phyloP scores from a whole-genome alignment of 2,113 vertebrate species.

The Bubalus kerabau region DNA sequence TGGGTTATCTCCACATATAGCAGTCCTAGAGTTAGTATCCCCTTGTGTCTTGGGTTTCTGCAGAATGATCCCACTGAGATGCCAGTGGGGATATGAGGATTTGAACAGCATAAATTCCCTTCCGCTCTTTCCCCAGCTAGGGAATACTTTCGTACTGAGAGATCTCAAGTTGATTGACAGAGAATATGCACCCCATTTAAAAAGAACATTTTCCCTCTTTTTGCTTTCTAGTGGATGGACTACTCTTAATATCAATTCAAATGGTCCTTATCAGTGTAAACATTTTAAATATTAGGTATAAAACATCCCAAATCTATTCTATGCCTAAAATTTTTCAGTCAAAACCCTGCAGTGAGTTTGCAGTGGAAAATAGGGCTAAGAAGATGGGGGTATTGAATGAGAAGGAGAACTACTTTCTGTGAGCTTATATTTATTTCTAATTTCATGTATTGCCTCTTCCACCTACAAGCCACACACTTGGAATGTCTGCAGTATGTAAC shows the following conservation, averaged over 20 bases:
- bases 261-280: not conserved
- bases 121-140: not conserved
- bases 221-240: not conserved
- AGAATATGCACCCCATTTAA: not conserved
- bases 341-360: not conserved
- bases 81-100: not conserved
- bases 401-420: not conserved
- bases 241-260: not conserved
- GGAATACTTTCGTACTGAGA: not conserved
- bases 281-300: not conserved
- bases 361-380: too few relatives aligned
- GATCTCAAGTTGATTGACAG: not conserved
- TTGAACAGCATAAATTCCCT: not conserved
- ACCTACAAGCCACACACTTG: not conserved
- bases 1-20: not conserved
- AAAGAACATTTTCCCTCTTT: not conserved
- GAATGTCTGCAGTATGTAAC: not conserved
- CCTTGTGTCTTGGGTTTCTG: not conserved
- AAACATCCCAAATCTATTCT: not conserved
- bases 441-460: not conserved
- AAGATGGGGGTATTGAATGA: not conserved
- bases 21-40: not conserved
- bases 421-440: not conserved
- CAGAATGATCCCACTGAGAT: not conserved
- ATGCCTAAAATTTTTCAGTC: not conserved